Evolutionary conservation across 2,113 vertebrate species (phyloP), one percentile per base, ranked within the genome.

Genomic region (Rousettus leschenaultii): DNA sequence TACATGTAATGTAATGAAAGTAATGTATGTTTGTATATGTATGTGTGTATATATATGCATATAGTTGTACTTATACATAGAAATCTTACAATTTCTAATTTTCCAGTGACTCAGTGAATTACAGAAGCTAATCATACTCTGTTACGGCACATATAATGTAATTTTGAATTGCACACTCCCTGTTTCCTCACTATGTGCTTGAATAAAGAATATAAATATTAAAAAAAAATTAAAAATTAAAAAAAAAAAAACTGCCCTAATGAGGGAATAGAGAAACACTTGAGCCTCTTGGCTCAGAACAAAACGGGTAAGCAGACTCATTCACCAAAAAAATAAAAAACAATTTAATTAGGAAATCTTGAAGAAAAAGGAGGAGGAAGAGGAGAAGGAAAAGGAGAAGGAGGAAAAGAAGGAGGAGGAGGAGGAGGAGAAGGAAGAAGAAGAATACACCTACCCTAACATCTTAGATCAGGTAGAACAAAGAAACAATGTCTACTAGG

Each of bases 121-220:
- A 63, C 21, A 93, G 78, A 85, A 89, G 33, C 85, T 88, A 77
- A 83, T 89, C 45, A 65, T 61, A n/a, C 18, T 82, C 15, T 51
- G n/a, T 26, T 48, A 75, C 70, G 68, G 35, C 22, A 74, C 40
- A 8, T 63, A 61, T 14, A 89, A 6, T 73, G 21, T 93, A 26
- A 71, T 45, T 83, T 88, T 87, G 59, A 91, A 83, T 77, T 94
- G 87, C 3, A 40, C 7, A 77, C 59, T 65, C 19, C 65, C 65
- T 40, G 9, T 83, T 91, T 75, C 40, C n/a, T 61, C 51, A 53
- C 40, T 59, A 51, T 94, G 40, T 68, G 40, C 28, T 91, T 87
- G 75, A 87, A 91, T 91, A 94, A 57, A 86, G 24, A 91, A 86
- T 61, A 22, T 77, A 38, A 61, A 55, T 87, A 86, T n/a, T 51